phyloP scores from a whole-genome alignment of 2,797 vertebrate species.

The Perodicticus potto region DNA sequence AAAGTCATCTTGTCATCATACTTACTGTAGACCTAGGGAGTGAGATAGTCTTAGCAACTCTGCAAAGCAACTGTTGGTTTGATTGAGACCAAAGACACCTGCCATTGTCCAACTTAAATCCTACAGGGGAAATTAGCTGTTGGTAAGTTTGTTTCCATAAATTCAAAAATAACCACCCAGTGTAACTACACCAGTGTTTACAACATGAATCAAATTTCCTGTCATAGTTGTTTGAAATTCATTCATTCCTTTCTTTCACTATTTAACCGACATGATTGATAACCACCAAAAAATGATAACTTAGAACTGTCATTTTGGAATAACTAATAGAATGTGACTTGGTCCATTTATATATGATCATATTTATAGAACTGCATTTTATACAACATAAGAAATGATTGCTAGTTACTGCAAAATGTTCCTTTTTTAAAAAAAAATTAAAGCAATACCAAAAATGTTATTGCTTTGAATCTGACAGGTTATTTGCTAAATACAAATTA shows the following conservation, averaged over 20 bases:
- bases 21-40: neutral
- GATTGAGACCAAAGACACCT: neutral
- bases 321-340: neutral
- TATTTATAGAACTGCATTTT: constrained; percentile 8
- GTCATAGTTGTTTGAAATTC: neutral
- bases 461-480: neutral
- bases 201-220: neutral
- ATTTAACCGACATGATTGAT: neutral
- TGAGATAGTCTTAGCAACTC: neutral
- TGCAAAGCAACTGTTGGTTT: neutral
- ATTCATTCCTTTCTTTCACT: neutral
- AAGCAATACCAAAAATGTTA: neutral
- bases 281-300: neutral
- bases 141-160: neutral
- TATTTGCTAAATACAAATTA: neutral
- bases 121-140: neutral
- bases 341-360: neutral
- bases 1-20: neutral
- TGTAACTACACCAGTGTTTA: neutral
- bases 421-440: neutral
- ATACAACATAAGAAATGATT: neutral
- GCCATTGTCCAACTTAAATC: neutral
- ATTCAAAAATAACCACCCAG: neutral
- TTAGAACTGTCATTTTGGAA: constrained; percentile 20
- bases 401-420: neutral